Evolutionary conservation across 2,113 vertebrate species (phyloP).

Genomic region (Uria lomvia): DNA sequence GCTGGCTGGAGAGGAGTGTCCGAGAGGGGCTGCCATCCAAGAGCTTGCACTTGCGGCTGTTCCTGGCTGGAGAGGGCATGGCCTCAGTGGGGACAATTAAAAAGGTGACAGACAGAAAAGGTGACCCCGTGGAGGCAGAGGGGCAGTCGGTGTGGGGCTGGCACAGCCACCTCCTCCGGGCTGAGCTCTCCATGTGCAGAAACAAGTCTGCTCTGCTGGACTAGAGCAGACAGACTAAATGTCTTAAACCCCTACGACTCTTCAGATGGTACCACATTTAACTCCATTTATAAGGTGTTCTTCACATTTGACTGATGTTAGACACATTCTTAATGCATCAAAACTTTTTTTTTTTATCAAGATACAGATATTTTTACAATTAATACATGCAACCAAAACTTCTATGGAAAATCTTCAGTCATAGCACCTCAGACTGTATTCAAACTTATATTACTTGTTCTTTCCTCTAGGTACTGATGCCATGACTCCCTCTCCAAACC

Average conservation of each 20-base stretch:
- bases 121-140: fast-evolving
- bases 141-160: too few relatives aligned
- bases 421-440: not conserved
- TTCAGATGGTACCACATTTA: not conserved
- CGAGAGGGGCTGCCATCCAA: not conserved
- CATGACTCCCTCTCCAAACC: not conserved
- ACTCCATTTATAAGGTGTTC: not conserved
- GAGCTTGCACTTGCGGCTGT: not conserved
- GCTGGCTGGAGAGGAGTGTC: not conserved
- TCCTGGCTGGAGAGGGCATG: not conserved
- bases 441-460: not conserved
- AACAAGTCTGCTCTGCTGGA: not conserved
- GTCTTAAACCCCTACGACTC: not conserved
- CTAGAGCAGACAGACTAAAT: not conserved
- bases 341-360: not conserved
- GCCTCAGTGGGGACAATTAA: not conserved
- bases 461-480: not conserved
- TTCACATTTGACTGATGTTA: not conserved
- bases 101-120: not conserved
- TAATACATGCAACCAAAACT: not conserved
- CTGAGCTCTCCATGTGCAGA: not conserved
- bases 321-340: not conserved
- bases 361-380: not conserved
- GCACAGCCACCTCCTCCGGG: not conserved
- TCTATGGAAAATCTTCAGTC: not conserved